Evolutionary conservation across 1,140 invertebrate species (phyloP).

Genomic region (Drosophila pallidifrons): DNA sequence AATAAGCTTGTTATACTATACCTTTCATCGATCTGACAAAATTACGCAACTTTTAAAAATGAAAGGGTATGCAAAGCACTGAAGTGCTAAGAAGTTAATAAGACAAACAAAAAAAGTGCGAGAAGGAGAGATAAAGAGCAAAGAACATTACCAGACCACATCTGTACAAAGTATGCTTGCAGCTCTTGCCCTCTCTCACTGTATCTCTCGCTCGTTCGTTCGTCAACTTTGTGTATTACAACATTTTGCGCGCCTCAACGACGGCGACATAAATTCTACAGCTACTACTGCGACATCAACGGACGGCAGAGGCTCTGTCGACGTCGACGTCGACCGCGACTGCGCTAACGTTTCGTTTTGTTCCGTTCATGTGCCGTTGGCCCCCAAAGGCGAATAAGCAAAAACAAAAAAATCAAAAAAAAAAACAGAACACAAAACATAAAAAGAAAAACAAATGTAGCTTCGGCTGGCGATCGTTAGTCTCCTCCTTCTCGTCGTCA

Average conservation of each 20-base stretch:
- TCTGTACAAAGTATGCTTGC: conserved; percentile 1
- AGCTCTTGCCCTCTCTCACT: conserved; percentile 1
- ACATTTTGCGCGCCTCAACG: conserved; percentile 56
- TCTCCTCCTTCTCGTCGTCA: conserved; percentile 25
- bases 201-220: conserved; percentile 27
- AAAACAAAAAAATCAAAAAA: conserved; percentile 46
- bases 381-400: conserved; percentile 64
- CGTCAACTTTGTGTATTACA: conserved; percentile 55
- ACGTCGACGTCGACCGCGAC: conserved; percentile 37
- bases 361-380: conserved; percentile 64
- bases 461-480: conserved; percentile 39
- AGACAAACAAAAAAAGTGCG: conserved; percentile 1
- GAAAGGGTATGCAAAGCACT: not conserved
- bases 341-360: conserved; percentile 44
- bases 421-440: conserved; percentile 6
- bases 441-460: conserved; percentile 40
- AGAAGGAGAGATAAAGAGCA: conserved; percentile 18
- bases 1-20: not conserved
- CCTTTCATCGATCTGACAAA: too few species aligned
- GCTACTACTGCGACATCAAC: conserved; percentile 53
- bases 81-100: conserved; percentile 12
- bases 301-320: conserved; percentile 19
- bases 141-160: conserved; percentile 18
- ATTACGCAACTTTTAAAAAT: conserved; percentile 8
- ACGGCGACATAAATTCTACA: conserved; percentile 75